phyloP scores from a whole-genome alignment of 2,113 vertebrate genomes.

The Sterna hirundo region DNA sequence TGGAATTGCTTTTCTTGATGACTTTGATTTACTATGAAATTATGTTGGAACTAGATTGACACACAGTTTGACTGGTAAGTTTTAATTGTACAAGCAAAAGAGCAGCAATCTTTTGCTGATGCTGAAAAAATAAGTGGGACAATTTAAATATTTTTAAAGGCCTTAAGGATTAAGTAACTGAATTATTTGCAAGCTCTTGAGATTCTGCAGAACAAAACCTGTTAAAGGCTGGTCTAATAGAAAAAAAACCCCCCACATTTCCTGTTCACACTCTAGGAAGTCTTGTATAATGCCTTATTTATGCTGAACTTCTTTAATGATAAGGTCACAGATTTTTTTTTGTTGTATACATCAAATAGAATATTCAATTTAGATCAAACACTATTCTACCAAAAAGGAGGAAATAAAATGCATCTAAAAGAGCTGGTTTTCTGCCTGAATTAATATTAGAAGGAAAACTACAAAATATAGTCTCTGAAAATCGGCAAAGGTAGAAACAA shows the following conservation, averaged over 20 bases:
- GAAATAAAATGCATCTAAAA: background rate
- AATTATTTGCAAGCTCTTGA: background rate
- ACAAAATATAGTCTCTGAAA: background rate
- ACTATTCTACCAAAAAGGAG: background rate
- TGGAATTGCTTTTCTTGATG: background rate
- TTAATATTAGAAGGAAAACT: background rate
- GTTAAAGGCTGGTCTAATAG: background rate
- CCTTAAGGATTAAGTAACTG: background rate
- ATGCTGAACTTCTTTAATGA: constrained; percentile 29
- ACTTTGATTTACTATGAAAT: constrained; percentile 9
- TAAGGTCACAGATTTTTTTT: background rate
- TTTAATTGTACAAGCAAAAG: constrained; percentile 33
- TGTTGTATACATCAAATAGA: constrained; percentile 30
- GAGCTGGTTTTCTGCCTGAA: background rate
- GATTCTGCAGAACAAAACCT: constrained; percentile 8
- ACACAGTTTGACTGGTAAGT: background rate
- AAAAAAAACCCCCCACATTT: background rate
- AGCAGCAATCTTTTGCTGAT: background rate
- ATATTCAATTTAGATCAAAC: constrained; percentile 45
- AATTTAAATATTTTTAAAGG: constrained; percentile 36
- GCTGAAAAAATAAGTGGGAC: background rate
- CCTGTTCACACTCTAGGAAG: constrained; percentile 7
- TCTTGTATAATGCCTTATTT: constrained; percentile 16
- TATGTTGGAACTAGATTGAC: background rate
- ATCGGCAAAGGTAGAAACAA: background rate